These are phyloP conservation scores for Tretioscincus oriximinensis DNA, from an alignment of 2,113 vertebrate species.

Conservation along the genomic window DNA sequence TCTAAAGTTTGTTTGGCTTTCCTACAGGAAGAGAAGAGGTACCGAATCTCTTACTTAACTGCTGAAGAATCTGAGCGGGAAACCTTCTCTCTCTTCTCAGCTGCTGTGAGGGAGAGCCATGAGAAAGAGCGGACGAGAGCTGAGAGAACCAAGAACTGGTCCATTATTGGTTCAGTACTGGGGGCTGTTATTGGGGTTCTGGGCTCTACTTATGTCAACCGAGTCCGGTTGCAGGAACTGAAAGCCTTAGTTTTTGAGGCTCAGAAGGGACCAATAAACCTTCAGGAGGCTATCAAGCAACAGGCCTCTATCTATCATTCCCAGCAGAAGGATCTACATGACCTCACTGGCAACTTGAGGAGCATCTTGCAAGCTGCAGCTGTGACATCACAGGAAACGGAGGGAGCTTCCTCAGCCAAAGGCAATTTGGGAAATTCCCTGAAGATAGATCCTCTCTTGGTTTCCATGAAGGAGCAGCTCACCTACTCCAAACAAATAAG, in stretches of 20 bases:
- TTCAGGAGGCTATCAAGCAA: slow-evolving; percentile 90
- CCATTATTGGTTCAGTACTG: slow-evolving; percentile 89
- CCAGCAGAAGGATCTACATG: slow-evolving; percentile 84
- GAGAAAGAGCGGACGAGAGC: slow-evolving; percentile 93
- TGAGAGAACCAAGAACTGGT: slow-evolving; percentile 98
- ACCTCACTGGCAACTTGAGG: slow-evolving; percentile 78
- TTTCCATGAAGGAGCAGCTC: slow-evolving; percentile 76
- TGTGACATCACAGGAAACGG: slow-evolving; percentile 39
- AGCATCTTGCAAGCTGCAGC: slow-evolving; percentile 61
- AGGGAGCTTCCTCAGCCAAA: slow-evolving; percentile 40
- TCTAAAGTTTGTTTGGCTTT: slow-evolving; percentile 25
- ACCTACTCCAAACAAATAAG: slow-evolving; percentile 72
- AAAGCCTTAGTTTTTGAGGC: slow-evolving; percentile 89
- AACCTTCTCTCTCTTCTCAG: slow-evolving; percentile 90
- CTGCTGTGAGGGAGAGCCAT: slow-evolving; percentile 88
- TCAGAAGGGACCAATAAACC: slow-evolving; percentile 89
- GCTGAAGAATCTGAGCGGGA: slow-evolving; percentile 87
- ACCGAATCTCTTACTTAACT: slow-evolving; percentile 75
- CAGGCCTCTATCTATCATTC: slow-evolving; percentile 83
- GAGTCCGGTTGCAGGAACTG: slow-evolving; percentile 91
- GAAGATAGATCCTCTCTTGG: slow-evolving; percentile 68
- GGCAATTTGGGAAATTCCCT: slow-evolving; percentile 39
- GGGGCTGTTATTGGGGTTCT: slow-evolving; percentile 93
- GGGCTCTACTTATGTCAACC: slow-evolving; percentile 94
- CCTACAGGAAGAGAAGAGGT: slow-evolving; percentile 89